Conservation (phyloP, 2,797 vertebrate genomes). For the Acridotheres tristis region DNA sequence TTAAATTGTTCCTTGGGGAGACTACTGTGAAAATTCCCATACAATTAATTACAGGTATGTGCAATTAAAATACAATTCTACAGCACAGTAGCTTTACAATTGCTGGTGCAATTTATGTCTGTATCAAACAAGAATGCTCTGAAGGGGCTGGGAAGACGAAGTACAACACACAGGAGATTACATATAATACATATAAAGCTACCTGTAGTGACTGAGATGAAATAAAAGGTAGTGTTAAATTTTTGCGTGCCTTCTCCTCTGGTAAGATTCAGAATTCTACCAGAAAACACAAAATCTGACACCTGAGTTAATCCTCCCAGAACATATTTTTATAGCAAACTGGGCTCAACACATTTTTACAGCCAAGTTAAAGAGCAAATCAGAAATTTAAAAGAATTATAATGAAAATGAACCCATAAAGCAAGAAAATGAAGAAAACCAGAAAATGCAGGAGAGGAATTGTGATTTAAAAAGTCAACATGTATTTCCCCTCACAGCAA, state of each 20-base stretch:
- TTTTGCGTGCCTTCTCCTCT: not conserved
- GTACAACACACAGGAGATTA: not conserved
- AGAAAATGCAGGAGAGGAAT: not conserved
- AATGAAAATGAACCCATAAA: not conserved
- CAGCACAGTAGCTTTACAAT: conserved; percentile 31
- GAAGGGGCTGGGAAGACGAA: not conserved
- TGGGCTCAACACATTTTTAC: not conserved
- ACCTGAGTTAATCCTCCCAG: not conserved
- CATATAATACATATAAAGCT: not conserved
- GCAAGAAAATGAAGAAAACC: not conserved
- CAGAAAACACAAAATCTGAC: not conserved
- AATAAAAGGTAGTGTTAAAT: not conserved
- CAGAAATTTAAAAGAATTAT: conserved; percentile 4
- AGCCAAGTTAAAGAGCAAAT: not conserved
- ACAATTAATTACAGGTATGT: conserved; percentile 68
- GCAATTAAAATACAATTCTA: conserved; percentile 57
- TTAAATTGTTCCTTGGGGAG: conserved; percentile 71
- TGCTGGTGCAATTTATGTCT: conserved; percentile 10
- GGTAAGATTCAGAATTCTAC: not conserved
- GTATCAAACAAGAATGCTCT: conserved; percentile 48
- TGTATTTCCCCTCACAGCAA: not conserved
- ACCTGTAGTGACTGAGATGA: not conserved
- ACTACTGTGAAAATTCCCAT: conserved; percentile 70
- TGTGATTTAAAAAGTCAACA: fast-evolving
- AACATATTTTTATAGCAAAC: not conserved